Percentiles rank a stretch among this genome's conserved stretches.
These are phyloP conservation scores for Sitodiplosis mosellana DNA, from an alignment of 1,140 invertebrate genomes.

Conservation along the genomic window DNA sequence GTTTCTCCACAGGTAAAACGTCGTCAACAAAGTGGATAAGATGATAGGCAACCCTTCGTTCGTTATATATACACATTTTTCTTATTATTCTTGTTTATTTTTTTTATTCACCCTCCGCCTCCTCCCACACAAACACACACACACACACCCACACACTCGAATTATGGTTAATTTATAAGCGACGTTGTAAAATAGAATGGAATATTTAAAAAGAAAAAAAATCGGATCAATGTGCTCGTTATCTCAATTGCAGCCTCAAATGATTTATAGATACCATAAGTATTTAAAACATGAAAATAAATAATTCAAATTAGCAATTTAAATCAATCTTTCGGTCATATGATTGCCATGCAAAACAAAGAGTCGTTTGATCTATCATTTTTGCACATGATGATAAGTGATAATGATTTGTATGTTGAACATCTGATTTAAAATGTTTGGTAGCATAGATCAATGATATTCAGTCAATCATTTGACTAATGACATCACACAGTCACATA, in stretches of 20 bases:
- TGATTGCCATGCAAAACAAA: too few species aligned
- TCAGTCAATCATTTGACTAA: too few species aligned
- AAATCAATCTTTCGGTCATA: neutral
- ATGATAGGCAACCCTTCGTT: conserved; percentile 6
- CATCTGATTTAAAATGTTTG: too few species aligned
- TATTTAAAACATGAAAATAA: neutral
- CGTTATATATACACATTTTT: conserved; percentile 5
- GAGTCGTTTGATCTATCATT: too few species aligned
- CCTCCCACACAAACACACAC: too few species aligned
- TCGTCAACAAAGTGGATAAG: conserved; percentile 13
- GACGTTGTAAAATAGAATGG: neutral
- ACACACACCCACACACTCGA: too few species aligned
- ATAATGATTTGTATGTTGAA: too few species aligned
- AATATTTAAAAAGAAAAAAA: neutral
- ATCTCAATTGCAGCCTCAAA: neutral
- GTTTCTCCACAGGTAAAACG: conserved; percentile 73
- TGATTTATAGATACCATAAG: neutral
- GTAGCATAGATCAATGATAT: too few species aligned
- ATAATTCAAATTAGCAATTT: neutral
- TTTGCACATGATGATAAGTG: too few species aligned
- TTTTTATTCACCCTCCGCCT: neutral
- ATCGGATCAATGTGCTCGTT: conserved; percentile 3
- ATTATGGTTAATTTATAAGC: neutral
- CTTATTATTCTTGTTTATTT: conserved; percentile 4
- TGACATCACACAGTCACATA: too few species aligned